These are phyloP conservation scores for Psilanteris sp. DNA, from an alignment of 1,140 invertebrate genomes.

Conservation along the genomic window DNA sequence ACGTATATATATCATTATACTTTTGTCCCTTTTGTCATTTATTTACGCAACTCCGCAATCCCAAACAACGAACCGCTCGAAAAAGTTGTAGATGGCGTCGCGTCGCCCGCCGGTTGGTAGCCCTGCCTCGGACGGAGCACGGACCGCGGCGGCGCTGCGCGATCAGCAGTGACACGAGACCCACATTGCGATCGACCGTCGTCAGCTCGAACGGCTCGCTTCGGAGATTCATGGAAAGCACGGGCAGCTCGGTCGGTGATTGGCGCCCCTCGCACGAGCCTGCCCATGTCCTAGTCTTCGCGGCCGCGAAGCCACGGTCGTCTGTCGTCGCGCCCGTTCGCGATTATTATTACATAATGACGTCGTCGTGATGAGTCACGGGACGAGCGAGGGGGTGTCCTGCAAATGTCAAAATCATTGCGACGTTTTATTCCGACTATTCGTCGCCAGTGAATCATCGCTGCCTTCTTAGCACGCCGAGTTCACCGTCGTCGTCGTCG, in stretches of 20 bases:
- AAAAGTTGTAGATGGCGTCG: constrained; percentile 8
- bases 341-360: constrained; percentile 71
- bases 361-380: constrained; percentile 68
- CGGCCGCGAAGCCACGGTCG: not conserved
- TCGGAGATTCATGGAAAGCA: constrained; percentile 28
- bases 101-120: too few species aligned
- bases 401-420: constrained; percentile 67
- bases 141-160: not conserved
- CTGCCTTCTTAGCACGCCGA: constrained; percentile 68
- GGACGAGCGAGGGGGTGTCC: constrained; percentile 37
- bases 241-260: not conserved
- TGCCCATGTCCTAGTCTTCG: constrained; percentile 3
- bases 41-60: too few species aligned
- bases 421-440: constrained; percentile 3
- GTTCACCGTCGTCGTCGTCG: constrained; percentile 69
- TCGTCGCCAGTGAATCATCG: constrained; percentile 17
- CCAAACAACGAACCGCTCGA: too few species aligned
- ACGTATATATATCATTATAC: too few species aligned
- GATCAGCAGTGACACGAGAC: constrained; percentile 7
- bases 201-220: not conserved
- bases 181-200: not conserved
- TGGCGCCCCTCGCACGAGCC: not conserved
- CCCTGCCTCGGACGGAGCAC: not conserved
- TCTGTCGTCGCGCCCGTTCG: constrained; percentile 12
- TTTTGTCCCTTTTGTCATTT: too few species aligned